Percentiles rank a stretch among this genome's conserved stretches.
These are phyloP conservation scores for Pachyramphus minor DNA, from an alignment of 2,113 vertebrate genomes.

Conservation along the genomic window DNA sequence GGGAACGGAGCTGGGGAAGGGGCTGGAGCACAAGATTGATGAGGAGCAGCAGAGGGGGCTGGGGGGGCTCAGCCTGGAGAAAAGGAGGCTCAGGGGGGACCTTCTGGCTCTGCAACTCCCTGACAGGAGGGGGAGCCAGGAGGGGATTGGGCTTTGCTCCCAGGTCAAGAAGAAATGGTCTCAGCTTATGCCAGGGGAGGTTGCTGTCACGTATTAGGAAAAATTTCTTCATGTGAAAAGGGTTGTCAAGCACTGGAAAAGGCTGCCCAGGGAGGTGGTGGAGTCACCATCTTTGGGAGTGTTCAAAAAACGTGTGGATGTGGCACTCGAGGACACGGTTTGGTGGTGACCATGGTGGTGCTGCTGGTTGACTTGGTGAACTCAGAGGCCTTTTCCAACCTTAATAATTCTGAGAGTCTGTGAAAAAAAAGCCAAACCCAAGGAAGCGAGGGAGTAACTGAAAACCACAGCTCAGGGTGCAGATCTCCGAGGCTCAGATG, in stretches of 20 bases:
- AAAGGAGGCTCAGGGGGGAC: background rate
- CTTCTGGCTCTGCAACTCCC: background rate
- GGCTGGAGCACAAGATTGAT: background rate
- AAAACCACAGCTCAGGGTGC: background rate
- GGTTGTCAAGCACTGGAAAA: background rate
- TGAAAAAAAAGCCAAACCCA: background rate
- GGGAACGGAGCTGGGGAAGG: background rate
- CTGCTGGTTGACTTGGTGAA: background rate
- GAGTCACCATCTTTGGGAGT: background rate
- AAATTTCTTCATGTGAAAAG: background rate
- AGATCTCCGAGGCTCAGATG: background rate
- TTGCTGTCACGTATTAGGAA: background rate
- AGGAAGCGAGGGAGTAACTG: background rate
- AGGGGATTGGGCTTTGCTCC: background rate
- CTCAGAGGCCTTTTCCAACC: background rate
- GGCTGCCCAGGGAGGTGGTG: background rate
- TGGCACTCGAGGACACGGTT: background rate
- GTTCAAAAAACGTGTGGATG: background rate
- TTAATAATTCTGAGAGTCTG: background rate
- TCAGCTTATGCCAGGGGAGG: background rate
- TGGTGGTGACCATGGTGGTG: background rate
- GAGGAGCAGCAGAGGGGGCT: background rate
- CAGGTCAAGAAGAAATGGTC: background rate
- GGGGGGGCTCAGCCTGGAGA: background rate
- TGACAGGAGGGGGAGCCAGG: background rate